Percentiles rank a stretch among this genome's conserved stretches.
Evolutionary conservation across 1,140 invertebrate genomes (phyloP).

Genomic region (Colletes gigas): DNA sequence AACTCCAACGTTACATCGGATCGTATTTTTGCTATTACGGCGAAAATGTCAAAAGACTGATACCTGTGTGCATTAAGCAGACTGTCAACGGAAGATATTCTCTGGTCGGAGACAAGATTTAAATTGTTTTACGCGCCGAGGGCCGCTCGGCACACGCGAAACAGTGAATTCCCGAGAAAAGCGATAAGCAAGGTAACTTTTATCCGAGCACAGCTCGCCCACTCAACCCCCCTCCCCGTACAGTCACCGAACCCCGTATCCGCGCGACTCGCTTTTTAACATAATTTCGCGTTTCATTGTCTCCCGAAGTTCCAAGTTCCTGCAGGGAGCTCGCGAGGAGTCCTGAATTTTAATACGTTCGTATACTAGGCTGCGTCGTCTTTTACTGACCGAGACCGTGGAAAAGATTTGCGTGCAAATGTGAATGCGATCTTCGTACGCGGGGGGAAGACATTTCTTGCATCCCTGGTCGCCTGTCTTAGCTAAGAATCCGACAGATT

Average conservation of each 20-base stretch:
- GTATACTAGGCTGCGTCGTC: background rate
- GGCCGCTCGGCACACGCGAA: background rate
- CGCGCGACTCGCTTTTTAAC: constrained; percentile 53
- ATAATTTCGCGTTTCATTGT: constrained; percentile 64
- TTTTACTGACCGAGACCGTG: background rate
- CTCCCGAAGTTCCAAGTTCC: constrained; percentile 38
- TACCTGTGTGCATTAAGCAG: background rate
- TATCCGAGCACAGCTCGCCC: constrained; percentile 22
- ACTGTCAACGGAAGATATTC: background rate
- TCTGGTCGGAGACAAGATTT: constrained; percentile 15
- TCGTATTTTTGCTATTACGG: background rate
- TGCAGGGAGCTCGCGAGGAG: constrained; percentile 21
- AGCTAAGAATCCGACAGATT: background rate
- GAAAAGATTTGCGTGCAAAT: constrained; percentile 34
- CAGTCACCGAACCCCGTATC: constrained; percentile 18
- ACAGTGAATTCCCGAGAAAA: constrained; percentile 42
- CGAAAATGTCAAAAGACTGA: background rate
- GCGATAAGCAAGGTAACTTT: constrained; percentile 57
- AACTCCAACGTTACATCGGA: background rate
- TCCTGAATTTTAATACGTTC: constrained; percentile 59
- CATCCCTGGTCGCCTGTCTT: background rate
- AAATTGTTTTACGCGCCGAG: constrained; percentile 32
- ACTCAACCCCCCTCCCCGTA: background rate
- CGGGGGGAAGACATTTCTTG: constrained; percentile 14
- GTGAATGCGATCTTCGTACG: constrained; percentile 1